phyloP scores from a whole-genome alignment of 2,113 vertebrate species.

The Pseudolaguvia tuberculata region DNA sequence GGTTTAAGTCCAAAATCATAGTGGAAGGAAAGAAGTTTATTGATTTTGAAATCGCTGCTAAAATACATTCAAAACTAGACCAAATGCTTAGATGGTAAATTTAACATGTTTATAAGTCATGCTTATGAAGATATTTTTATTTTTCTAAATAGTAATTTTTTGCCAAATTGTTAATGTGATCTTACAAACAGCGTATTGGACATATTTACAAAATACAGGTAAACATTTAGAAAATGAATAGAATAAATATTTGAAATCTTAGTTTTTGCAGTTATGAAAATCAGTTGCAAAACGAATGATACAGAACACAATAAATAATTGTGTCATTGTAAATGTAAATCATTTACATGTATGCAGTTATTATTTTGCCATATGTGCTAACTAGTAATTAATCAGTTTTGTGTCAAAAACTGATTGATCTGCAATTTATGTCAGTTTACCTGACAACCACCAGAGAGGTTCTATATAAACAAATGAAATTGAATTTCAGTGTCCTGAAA shows the following conservation, averaged over 20 bases:
- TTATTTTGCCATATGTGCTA: neutral
- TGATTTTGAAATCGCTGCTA: constrained; percentile 18
- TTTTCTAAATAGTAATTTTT: constrained; percentile 7
- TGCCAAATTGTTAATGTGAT: constrained; percentile 18
- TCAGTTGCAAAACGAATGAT: no score
- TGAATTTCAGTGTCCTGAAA: constrained; percentile 13
- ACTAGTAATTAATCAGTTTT: constrained; percentile 26
- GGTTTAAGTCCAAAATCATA: constrained; percentile 21
- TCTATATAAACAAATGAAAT: constrained; percentile 31
- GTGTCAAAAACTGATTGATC: no score
- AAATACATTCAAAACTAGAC: neutral
- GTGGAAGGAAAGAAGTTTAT: constrained; percentile 10
- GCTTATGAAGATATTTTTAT: constrained; percentile 6
- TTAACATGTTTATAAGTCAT: constrained; percentile 20
- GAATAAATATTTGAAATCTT: constrained; percentile 20
- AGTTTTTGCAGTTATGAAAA: constrained; percentile 1
- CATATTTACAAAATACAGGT: neutral
- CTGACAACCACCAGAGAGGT: neutral
- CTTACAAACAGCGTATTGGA: neutral
- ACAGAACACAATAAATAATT: neutral
- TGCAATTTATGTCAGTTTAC: constrained; percentile 31
- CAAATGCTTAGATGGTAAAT: neutral
- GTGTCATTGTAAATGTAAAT: neutral
- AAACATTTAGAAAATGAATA: constrained; percentile 26
- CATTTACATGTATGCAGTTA: constrained; percentile 1